Evolutionary conservation across 2,797 vertebrate genomes (phyloP), one percentile per base, ranked within the genome.

Genomic region (Centropyge bicolor): DNA sequence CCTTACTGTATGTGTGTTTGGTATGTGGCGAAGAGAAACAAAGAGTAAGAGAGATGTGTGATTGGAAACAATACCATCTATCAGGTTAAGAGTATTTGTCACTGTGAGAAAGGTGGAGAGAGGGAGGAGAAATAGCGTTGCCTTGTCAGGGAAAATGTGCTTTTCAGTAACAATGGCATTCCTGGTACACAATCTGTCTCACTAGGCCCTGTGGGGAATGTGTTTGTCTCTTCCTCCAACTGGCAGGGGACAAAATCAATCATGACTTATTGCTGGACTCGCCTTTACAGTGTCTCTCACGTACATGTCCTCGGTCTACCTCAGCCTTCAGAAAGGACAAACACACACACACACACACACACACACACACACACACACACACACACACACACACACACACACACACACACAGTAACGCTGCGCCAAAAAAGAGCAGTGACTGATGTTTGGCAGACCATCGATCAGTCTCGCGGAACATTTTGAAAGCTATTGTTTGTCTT

Each of bases 171-270:
- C 90, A 91, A 91, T 89, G 89, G 86, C 83, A 86, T 88, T 81
- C 73, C 81, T 40, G 85, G 78, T 87, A 72, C 84, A 85, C 91
- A 89, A 93, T 93, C 89, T 91, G 90, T 93, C 87, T 88, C 89
- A 64, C 76, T 49, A 9, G 77, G 65, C 79, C 86, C 90, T 54
- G 78, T 89, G 80, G 90, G 88, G 86, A 87, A 89, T 81, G 65
- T 87, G 89, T 89, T 91, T 86, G 86, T 88, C 80, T 91, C 80
- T 81, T 83, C 76, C 77, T 81, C 82, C 83, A 84, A 88, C 78
- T 86, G 90, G 85, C 91, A 92, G 88, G 86, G 86, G 90, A 93
- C 87, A 86, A 83, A 94, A 92, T 93, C 93, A 91, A 92, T 94
- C 91, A 93, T 84, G 84, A 89, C 89, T 91, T 91, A 92, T 93